Percentiles rank a stretch among this genome's conserved stretches.
Conservation (phyloP, 2,113 vertebrate species). For the Grantiella picta region DNA sequence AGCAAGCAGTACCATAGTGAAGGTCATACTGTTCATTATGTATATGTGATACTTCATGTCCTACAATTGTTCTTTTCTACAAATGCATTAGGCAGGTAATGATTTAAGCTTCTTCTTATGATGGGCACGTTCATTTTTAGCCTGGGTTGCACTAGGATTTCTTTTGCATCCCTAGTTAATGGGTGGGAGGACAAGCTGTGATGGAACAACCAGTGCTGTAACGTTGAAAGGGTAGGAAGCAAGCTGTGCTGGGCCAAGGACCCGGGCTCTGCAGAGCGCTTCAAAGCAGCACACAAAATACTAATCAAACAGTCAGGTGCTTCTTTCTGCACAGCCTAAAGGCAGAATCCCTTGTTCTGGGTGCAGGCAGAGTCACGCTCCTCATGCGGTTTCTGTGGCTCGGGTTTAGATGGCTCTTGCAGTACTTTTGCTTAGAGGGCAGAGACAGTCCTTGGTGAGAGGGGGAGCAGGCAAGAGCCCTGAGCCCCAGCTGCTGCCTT, state of each 20-base stretch:
- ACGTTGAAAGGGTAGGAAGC: constrained; percentile 4
- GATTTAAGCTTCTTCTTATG: not conserved
- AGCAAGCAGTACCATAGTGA: not conserved
- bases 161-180: not conserved
- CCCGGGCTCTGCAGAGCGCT: not conserved
- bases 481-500: not conserved
- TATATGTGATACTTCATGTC: not conserved
- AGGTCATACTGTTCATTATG: not conserved
- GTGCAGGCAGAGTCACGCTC: not conserved
- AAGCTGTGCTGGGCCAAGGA: constrained; percentile 38
- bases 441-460: not conserved
- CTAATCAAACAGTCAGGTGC: constrained; percentile 32
- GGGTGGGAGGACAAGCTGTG: not conserved
- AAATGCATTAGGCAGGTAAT: not conserved
- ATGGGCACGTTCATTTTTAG: not conserved
- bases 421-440: not conserved
- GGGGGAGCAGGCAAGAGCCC: not conserved
- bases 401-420: not conserved
- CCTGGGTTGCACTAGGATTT: not conserved
- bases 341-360: not conserved
- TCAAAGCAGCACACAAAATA: constrained; percentile 3
- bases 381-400: not conserved
- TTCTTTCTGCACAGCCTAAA: not conserved
- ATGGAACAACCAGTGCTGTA: not conserved
- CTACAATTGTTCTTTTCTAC: not conserved